Base-by-base conservation (phyloP, 2,113 vertebrate species). In the Chloebia gouldiae region DNA sequence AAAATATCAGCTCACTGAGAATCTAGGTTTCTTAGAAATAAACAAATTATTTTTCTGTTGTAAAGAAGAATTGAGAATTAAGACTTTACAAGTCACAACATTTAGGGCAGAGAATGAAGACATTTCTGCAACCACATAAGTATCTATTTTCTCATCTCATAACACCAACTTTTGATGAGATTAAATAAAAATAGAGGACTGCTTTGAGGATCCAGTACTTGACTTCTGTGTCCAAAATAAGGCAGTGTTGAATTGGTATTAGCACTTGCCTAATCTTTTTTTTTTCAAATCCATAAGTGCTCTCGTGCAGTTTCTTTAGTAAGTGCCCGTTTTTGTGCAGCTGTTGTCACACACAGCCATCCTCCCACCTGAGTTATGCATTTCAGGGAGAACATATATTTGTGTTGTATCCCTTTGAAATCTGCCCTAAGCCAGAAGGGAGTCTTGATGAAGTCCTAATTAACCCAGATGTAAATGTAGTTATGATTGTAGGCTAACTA, bases 391-490 rank as follows among this genome's bases (percentile, higher is more conserved):
- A 80, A 51, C 14, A 7, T 31, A 40, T 4, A 14, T 15, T 14
- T 1, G 0, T 39, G 17, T 64, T 0, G 0, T 11, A 50, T 45
- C 78, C 53, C 16, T 69, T 68, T 73, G 59, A 49, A 86, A 86
- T 65, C 17, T 86, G 39, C 28, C 22, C 24, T n/a, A 57, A 86
- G 22, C 4, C 13, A 61, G 44, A 63, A 68, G 9, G 0, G 0
- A 79, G 20, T 59, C n/a, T 15, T 65, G n/a, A 40, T 45, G 37
- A 85, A 81, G 19, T 47, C 15, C 47, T 94, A 47, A 82, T 57
- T 56, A 81, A 91, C 65, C 22, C 30, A 44, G 47, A 78, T 77
- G 54, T 57, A 45, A 69, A 27, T 57, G 28, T 8, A 57, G 13
- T 15, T 81, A 33, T 83, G 25, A 40, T n/a, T 49, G 11, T 49